phyloP scores from a whole-genome alignment of 35 echinoderm and acorn worm species.

The Patiria miniata region DNA sequence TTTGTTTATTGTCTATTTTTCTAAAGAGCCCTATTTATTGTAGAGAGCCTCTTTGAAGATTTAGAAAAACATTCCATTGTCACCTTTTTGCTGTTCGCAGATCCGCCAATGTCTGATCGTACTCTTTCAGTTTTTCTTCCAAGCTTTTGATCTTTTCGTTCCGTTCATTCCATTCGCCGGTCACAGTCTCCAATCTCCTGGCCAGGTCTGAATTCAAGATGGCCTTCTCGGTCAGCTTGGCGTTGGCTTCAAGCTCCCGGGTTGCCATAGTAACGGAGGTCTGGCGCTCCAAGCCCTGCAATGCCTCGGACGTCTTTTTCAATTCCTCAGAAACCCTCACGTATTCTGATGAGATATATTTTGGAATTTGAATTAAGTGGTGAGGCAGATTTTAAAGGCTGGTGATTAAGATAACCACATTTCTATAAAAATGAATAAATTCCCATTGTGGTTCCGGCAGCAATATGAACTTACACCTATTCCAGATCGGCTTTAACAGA shows the following conservation, averaged over 20 bases:
- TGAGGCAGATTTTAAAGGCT: background rate
- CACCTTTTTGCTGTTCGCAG: background rate
- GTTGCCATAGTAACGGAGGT: slow-evolving; percentile 12
- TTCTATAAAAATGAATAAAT: too few relatives aligned
- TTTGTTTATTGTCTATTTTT: too few relatives aligned
- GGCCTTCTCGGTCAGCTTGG: slow-evolving; percentile 1
- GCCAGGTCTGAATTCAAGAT: background rate
- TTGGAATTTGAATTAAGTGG: background rate
- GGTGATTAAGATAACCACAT: too few relatives aligned
- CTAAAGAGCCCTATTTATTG: too few relatives aligned
- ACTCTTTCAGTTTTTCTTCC: background rate
- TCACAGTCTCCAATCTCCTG: background rate
- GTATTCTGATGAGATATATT: background rate
- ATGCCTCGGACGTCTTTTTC: background rate
- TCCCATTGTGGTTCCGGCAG: too few relatives aligned
- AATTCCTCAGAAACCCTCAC: background rate
- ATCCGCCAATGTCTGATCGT: background rate
- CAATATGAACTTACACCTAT: too few relatives aligned
- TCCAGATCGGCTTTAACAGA: too few relatives aligned
- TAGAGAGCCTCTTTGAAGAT: too few relatives aligned
- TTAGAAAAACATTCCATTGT: too few relatives aligned
- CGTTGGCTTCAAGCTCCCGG: background rate
- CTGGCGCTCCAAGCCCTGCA: background rate
- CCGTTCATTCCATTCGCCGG: background rate
- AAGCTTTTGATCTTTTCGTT: background rate